A percentile compares a stretch with the other conserved stretches of the same genome.
Conservation (phyloP, 1,140 invertebrate genomes). For the Ridgeia piscesae region DNA sequence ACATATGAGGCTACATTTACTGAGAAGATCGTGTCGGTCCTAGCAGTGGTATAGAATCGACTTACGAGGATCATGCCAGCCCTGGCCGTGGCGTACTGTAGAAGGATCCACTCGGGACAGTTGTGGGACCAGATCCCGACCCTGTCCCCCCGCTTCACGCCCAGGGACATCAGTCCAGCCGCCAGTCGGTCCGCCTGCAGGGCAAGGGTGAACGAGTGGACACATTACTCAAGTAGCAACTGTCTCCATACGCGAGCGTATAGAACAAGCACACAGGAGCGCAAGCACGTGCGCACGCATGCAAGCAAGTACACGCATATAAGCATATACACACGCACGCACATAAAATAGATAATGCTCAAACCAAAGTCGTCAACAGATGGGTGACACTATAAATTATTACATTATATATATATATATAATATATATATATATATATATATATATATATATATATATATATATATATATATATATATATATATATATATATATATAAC, state of each 20-base stretch:
- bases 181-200: constrained; percentile 75
- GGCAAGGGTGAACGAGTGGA: constrained; percentile 22
- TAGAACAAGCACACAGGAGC: not conserved
- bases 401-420: constrained; percentile 1
- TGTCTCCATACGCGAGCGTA: not conserved
- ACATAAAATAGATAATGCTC: too few species aligned
- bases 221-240: not conserved
- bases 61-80: constrained; percentile 79
- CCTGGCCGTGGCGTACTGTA: constrained; percentile 75
- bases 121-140: constrained; percentile 90
- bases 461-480: constrained; percentile 12
- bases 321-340: not conserved
- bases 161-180: constrained; percentile 75
- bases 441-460: constrained; percentile 17
- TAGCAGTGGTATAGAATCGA: constrained; percentile 68
- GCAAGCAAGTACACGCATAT: not conserved
- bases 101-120: constrained; percentile 77
- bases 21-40: constrained; percentile 70
- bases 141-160: constrained; percentile 77
- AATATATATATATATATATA: not conserved
- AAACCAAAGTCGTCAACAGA: too few species aligned
- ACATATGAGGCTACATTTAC: not conserved
- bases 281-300: not conserved
- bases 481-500: constrained; percentile 8
- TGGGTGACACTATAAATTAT: too few species aligned